A percentile compares a stretch with the other conserved stretches of the same genome.
These are phyloP conservation scores for Eupithecia exiguata DNA, from an alignment of 2,888 invertebrate genomes.

Conservation along the genomic window DNA sequence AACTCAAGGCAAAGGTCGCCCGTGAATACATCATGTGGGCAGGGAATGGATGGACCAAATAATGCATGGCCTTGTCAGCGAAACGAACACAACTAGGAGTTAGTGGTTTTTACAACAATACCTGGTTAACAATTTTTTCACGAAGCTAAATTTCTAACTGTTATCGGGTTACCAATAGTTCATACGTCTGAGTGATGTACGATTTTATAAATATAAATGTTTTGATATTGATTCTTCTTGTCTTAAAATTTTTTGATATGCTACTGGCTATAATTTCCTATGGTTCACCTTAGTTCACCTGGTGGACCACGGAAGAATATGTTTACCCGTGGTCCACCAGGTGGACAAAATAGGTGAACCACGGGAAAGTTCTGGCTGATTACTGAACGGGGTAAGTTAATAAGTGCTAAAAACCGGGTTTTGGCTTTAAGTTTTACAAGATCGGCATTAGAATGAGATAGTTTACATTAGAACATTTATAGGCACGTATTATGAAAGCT, in stretches of 20 bases:
- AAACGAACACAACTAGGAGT: neutral
- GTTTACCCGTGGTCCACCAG: too few relatives aligned
- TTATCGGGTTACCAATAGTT: neutral
- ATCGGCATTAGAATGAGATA: neutral
- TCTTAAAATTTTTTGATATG: neutral
- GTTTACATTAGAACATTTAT: neutral
- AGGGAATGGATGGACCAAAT: constrained; percentile 33
- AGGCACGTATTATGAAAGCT: too few relatives aligned
- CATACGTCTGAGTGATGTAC: neutral
- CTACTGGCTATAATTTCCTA: too few relatives aligned
- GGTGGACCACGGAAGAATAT: too few relatives aligned
- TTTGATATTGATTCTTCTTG: neutral
- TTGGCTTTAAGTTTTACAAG: neutral
- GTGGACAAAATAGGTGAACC: too few relatives aligned
- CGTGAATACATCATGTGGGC: constrained; percentile 34
- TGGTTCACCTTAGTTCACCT: too few relatives aligned
- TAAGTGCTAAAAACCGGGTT: neutral
- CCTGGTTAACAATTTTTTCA: neutral
- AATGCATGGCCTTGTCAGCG: constrained; percentile 25
- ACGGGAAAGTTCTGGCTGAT: too few relatives aligned
- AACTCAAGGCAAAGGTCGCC: constrained; percentile 40
- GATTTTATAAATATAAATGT: neutral
- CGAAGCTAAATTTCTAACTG: neutral
- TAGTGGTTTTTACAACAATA: neutral
- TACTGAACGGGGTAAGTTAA: neutral